A percentile compares a stretch with the other conserved stretches of the same genome.
phyloP scores from a whole-genome alignment of 2,888 invertebrate species.

The Cheilosia impressa region DNA sequence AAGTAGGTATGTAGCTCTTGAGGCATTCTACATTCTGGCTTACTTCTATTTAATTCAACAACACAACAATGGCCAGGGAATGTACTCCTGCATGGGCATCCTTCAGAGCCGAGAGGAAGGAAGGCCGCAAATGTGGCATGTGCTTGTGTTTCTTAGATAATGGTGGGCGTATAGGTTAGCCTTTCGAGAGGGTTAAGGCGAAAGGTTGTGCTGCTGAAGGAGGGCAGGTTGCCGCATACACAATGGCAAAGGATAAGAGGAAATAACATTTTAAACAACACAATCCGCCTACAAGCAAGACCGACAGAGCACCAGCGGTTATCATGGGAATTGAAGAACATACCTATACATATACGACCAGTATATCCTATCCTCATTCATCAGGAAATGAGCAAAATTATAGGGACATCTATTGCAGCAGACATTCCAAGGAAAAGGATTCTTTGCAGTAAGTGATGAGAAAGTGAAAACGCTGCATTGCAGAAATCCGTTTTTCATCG shows the following conservation, averaged over 20 bases:
- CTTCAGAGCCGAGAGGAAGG: constrained; percentile 22
- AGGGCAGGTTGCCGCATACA: background rate
- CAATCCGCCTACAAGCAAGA: constrained; percentile 33
- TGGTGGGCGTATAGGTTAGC: constrained; percentile 22
- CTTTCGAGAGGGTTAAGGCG: constrained; percentile 38
- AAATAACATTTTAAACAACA: constrained; percentile 37
- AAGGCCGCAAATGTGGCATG: constrained; percentile 48
- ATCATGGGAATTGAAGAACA: constrained; percentile 28
- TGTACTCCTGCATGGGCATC: constrained; percentile 19
- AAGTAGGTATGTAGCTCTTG: background rate
- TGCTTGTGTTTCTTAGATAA: constrained; percentile 51
- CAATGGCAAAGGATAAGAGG: constrained; percentile 28
- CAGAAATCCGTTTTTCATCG: constrained; percentile 36
- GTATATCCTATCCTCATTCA: constrained; percentile 8
- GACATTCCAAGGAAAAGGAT: constrained; percentile 32
- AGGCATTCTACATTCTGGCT: constrained; percentile 29
- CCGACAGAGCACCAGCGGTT: constrained; percentile 18
- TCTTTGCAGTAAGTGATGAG: constrained; percentile 23
- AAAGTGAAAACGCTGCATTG: constrained; percentile 58
- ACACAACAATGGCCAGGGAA: constrained; percentile 55
- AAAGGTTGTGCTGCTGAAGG: constrained; percentile 17
- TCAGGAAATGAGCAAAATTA: constrained; percentile 57
- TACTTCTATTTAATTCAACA: constrained; percentile 59
- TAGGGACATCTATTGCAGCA: constrained; percentile 42
- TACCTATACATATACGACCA: background rate